A percentile compares a stretch with the other conserved stretches of the same genome.
Conservation (phyloP, 2,113 vertebrate genomes). For the Microcebus murinus region DNA sequence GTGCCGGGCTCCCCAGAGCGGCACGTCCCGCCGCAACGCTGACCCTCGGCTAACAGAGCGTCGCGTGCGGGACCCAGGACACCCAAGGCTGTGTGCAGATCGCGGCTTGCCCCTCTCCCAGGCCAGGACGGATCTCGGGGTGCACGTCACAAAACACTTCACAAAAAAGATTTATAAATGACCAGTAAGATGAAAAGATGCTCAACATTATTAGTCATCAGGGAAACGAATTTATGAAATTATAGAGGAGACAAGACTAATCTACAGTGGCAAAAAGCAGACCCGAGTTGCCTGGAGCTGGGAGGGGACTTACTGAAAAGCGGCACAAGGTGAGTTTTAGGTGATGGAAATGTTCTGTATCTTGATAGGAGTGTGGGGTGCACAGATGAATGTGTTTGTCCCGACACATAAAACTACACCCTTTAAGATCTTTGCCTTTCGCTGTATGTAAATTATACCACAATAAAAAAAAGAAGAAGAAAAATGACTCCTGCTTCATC, state of each 20-base stretch:
- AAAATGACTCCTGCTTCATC: neutral
- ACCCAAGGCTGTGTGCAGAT: fast-evolving
- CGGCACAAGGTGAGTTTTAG: neutral
- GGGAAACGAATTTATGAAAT: neutral
- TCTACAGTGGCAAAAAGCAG: neutral
- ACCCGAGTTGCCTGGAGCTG: neutral
- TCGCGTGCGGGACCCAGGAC: fast-evolving
- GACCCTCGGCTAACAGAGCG: fast-evolving
- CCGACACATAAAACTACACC: neutral
- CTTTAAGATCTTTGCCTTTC: neutral
- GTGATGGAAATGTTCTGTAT: neutral
- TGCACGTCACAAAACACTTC: neutral
- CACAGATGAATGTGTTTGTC: neutral
- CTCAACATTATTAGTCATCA: neutral
- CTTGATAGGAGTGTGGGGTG: neutral
- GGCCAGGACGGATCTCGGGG: neutral
- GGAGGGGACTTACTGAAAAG: no score
- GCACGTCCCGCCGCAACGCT: fast-evolving
- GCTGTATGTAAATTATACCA: neutral
- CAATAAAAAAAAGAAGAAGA: neutral
- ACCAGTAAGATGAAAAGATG: neutral
- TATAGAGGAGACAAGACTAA: fast-evolving
- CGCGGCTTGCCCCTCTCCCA: fast-evolving
- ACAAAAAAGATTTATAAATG: neutral
- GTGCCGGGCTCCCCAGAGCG: fast-evolving